Base-by-base conservation (phyloP, 2,888 invertebrate genomes). In the Magallana nippona region DNA sequence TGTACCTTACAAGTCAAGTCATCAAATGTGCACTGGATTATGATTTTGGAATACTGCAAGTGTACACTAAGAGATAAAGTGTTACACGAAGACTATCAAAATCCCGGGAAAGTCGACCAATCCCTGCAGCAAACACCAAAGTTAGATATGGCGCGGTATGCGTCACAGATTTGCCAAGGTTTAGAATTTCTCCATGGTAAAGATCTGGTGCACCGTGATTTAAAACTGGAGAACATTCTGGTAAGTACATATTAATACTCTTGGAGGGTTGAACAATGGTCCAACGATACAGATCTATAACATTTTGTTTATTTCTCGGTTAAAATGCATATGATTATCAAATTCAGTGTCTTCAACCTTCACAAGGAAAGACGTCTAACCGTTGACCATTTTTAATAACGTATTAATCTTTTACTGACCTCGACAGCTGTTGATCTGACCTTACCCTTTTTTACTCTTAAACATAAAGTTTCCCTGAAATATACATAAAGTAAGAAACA, bases 221-320 rank as follows among this genome's bases (percentile, higher is more conserved):
- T 93, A 82, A 93, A 93, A 84, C 88, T 91, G 32, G 91, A 92
- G 85, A 93, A 93, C 81, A 89, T 93, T 80, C 83, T 93, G 88
- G 92, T 92, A 86, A 85, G 91, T 78, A 8, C 11, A 56, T 5
- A 13, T 81, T 10, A 63, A 19, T 55, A 17, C 56, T 44, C 2
- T 55, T 56, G 55, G 1, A 79, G 55, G n/a, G 56, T 13, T 55
- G 22, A 44, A 44, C 55, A 55, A 5, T 15, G 56, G 11, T n/a
- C n/a, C n/a, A n/a, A n/a, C n/a, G n/a, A n/a, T n/a, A n/a, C n/a
- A n/a, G n/a, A n/a, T n/a, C n/a, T n/a, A n/a, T n/a, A n/a, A n/a
- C n/a, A n/a, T n/a, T n/a, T n/a, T n/a, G n/a, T n/a, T n/a, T n/a
- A n/a, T n/a, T n/a, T n/a, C n/a, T n/a, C n/a, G n/a, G n/a, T n/a